Base-by-base conservation (phyloP, 2,797 vertebrate species). In the Buphagus erythrorhynchus region DNA sequence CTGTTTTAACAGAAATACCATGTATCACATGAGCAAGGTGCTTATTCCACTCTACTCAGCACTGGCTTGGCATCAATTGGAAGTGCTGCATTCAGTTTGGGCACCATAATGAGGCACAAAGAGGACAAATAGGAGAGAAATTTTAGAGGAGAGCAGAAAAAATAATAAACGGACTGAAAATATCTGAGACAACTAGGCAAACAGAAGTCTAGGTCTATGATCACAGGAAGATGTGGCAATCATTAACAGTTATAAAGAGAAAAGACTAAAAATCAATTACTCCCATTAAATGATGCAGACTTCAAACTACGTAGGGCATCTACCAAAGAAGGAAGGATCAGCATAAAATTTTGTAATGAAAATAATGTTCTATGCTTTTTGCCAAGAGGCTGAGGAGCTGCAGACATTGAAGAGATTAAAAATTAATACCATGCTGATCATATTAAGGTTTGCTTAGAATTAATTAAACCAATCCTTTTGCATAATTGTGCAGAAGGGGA, bases 1-100 rank as follows among this genome's bases (percentile, higher is more conserved):
- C 91, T 96, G 95, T 95, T 96, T 95, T 96, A 96, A 96, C 94
- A 91, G 95, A 96, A 96, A 94, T 96, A 95, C 95, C 95, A 97
- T 96, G 93, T 95, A 79, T 96, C 94, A 96, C 94, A 97, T 95
- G 94, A 97, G 93, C 94, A 96, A 96, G 94, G 92, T 96, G 95
- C 91, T 97, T 97, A 97, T 96, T 95, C 96, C 95, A 96, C 89
- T 96, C 95, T 96, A 96, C 91, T 95, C 95, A 96, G 91, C 95
- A 96, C 96, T 95, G 95, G 96, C 93, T 96, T 94, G 95, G 89
- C 96, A 95, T 96, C 96, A 96, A 95, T 94, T 96, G 96, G 96
- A 93, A 95, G 91, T 96, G 96, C 96, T 96, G 94, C 95, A 78
- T 78, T 97, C 96, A 96, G 94, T 95, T 95, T 97, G 96, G 96